Evolutionary conservation across 2,113 vertebrate species (phyloP), one percentile per base, ranked within the genome.

Genomic region (Verasper variegatus): DNA sequence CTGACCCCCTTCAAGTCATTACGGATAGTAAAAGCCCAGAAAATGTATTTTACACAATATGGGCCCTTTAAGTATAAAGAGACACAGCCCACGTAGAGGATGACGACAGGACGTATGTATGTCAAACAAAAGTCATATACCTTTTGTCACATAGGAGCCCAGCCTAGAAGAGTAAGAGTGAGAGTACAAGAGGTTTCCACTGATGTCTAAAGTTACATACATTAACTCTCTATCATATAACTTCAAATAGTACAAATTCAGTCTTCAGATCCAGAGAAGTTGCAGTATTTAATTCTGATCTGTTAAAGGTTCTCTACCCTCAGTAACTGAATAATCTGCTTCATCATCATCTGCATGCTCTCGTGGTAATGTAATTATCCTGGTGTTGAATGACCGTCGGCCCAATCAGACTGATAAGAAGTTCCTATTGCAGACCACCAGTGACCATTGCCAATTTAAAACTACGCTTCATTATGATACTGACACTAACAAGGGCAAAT

Each of bases 361-460:
- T 47, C 67, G 49, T 54, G 35, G 31, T 87, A 82, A 88, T 82
- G 59, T 78, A 86, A 89, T 91, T 86, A 88, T 68, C 23, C 69
- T 20, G 69, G 52, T 82, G 64, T 81, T 67, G 82, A 78, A 86
- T 11, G 9, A 62, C 74, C 71, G 74, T 84, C 60, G 74, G 68
- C 71, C 65, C 65, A 74, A 75, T 74, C 70, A 57, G 42, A 55
- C 54, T 83, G 83, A 86, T 87, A 69, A 83, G 54, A 84, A 74
- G 74, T 60, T 83, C 68, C 58, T 76, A 71, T 20, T 23, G 62
- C 75, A 45, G 83, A 68, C 81, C 68, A 76, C 67, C 26, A 51
- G 56, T 68, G 84, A 87, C 89, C 81, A 71, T 54, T 37, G 74
- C 75, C 78, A 83, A 87, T 91, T 87, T 87, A 75, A 68, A 79